phyloP scores from a whole-genome alignment of 2,888 invertebrate genomes.

The Hypomecis punctinalis region DNA sequence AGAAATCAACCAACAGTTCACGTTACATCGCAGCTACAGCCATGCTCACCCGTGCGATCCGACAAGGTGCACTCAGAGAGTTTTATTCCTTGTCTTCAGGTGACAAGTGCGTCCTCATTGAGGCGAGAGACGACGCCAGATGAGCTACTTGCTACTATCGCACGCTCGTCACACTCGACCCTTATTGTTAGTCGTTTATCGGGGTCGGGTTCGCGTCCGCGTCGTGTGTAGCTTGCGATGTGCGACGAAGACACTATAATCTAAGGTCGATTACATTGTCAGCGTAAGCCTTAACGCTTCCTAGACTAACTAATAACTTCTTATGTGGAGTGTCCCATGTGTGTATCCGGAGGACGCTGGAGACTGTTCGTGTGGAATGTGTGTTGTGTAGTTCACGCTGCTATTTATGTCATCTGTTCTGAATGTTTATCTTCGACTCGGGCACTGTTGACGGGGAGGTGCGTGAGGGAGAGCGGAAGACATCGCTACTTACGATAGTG shows the following conservation, averaged over 20 bases:
- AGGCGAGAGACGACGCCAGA: slow-evolving; percentile 89
- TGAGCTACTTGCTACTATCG: slow-evolving; percentile 82
- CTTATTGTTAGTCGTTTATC: slow-evolving; percentile 73
- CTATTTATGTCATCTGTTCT: slow-evolving; percentile 68
- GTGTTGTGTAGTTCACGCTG: slow-evolving; percentile 81
- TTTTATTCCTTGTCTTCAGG: slow-evolving; percentile 89
- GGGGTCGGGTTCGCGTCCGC: slow-evolving; percentile 73
- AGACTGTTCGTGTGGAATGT: slow-evolving; percentile 81
- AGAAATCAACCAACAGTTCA: slow-evolving; percentile 71
- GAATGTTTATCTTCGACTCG: slow-evolving; percentile 62
- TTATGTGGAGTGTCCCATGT: slow-evolving; percentile 77
- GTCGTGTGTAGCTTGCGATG: slow-evolving; percentile 83
- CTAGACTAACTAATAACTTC: slow-evolving; percentile 71
- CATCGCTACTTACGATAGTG: slow-evolving; percentile 79
- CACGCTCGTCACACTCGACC: slow-evolving; percentile 79
- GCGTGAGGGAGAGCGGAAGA: slow-evolving; percentile 61
- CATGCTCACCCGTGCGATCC: slow-evolving; percentile 78
- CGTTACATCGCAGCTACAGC: slow-evolving; percentile 84
- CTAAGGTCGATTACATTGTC: slow-evolving; percentile 82
- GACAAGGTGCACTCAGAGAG: slow-evolving; percentile 82
- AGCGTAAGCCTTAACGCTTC: slow-evolving; percentile 85
- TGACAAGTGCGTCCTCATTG: slow-evolving; percentile 93
- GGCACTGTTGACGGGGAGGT: slow-evolving; percentile 57
- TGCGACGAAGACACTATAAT: slow-evolving; percentile 82
- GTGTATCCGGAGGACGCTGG: slow-evolving; percentile 82